These are phyloP conservation scores for Acronicta psi DNA, from an alignment of 2,888 invertebrate species.

Conservation along the genomic window DNA sequence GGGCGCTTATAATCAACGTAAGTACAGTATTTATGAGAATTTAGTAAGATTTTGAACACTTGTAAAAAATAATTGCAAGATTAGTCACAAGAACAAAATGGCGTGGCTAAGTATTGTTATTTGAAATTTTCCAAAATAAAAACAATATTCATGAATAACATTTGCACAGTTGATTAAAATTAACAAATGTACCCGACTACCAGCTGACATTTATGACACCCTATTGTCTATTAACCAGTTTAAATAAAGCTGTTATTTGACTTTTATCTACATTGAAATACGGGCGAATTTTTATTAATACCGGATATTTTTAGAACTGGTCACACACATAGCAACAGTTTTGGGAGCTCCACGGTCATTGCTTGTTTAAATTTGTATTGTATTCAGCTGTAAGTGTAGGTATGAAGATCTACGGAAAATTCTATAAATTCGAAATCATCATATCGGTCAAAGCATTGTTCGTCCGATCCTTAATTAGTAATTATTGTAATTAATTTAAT, in stretches of 20 bases:
- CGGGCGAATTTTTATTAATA: constrained; percentile 5
- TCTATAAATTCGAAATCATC: constrained; percentile 30
- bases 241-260: constrained; percentile 16
- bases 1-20: no score
- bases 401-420: constrained; percentile 24
- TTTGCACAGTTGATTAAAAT: constrained; percentile 26
- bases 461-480: neutral
- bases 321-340: constrained; percentile 34
- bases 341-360: constrained; percentile 12
- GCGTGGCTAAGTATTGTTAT: no score
- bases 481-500: neutral
- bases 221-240: constrained; percentile 36
- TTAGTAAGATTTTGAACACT: no score
- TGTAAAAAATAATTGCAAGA: no score
- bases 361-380: constrained; percentile 49
- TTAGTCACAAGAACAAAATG: no score
- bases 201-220: constrained; percentile 34
- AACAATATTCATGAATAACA: constrained; percentile 1
- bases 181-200: constrained; percentile 8
- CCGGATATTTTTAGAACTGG: constrained; percentile 11
- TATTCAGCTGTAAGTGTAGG: constrained; percentile 39
- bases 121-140: neutral
- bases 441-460: neutral
- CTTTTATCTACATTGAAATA: constrained; percentile 10
- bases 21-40: no score